These are phyloP conservation scores for Marmota monax DNA, from an alignment of 2,113 vertebrate species.

Conservation along the genomic window DNA sequence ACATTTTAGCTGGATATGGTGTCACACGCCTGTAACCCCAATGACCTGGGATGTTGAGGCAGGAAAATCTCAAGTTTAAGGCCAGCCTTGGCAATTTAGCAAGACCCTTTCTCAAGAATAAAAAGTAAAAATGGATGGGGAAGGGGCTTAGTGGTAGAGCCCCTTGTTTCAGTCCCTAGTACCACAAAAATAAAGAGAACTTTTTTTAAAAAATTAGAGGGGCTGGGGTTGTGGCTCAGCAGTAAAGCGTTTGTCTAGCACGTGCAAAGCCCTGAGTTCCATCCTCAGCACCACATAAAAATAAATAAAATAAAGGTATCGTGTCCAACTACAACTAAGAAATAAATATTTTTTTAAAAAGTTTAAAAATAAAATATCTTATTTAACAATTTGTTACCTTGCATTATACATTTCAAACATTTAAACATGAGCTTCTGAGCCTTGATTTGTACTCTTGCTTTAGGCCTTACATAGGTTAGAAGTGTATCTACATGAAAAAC, in stretches of 20 bases:
- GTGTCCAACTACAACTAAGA: too few relatives aligned
- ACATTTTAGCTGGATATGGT: not conserved
- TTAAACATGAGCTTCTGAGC: constrained; percentile 39
- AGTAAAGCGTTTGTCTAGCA: too few relatives aligned
- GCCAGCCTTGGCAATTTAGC: not conserved
- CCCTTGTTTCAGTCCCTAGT: not conserved
- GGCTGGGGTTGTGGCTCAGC: too few relatives aligned
- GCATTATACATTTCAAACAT: constrained; percentile 48
- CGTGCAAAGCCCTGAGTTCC: too few relatives aligned
- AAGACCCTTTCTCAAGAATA: not conserved
- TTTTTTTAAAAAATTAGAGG: not conserved
- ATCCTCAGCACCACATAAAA: too few relatives aligned
- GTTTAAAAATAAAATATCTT: constrained; percentile 6
- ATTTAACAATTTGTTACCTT: constrained; percentile 33
- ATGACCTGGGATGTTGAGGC: not conserved
- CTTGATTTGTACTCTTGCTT: constrained; percentile 17
- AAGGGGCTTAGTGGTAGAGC: not conserved
- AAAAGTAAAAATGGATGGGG: not conserved
- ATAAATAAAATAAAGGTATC: too few relatives aligned
- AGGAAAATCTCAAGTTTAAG: not conserved
- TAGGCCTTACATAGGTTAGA: not conserved
- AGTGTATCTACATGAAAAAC: not conserved
- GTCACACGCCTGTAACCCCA: not conserved
- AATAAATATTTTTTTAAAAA: too few relatives aligned
- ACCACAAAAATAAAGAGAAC: not conserved